Evolutionary conservation across 2,113 vertebrate species (phyloP).

Genomic region (Nothocercus nigrocapillus): DNA sequence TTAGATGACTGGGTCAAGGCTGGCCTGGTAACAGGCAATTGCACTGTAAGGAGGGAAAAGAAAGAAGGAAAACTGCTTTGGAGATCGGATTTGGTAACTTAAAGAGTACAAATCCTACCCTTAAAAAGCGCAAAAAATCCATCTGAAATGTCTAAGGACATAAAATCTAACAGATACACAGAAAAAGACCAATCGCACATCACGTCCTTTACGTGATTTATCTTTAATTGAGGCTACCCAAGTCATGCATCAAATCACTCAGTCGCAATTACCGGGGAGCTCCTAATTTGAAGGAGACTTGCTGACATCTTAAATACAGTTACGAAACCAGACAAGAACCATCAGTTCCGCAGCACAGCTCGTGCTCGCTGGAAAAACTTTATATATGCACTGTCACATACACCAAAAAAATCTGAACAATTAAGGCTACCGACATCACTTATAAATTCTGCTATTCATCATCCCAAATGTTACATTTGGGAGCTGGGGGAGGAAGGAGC

Average conservation of each 20-base stretch:
- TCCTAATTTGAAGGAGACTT: not conserved
- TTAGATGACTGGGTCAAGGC: not conserved
- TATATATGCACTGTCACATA: not conserved
- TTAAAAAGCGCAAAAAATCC: not conserved
- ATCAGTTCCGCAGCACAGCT: constrained; percentile 22
- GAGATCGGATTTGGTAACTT: not conserved
- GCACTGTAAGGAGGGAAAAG: not conserved
- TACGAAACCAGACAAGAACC: constrained; percentile 39
- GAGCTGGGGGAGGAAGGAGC: constrained; percentile 45
- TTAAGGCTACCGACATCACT: constrained; percentile 27
- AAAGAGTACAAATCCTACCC: not conserved
- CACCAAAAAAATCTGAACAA: constrained; percentile 3
- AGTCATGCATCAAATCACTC: not conserved
- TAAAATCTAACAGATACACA: not conserved
- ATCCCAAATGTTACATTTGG: constrained; percentile 57
- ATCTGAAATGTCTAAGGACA: not conserved
- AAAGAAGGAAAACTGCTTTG: not conserved
- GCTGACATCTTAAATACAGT: constrained; percentile 25
- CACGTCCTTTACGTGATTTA: not conserved
- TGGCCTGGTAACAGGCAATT: not conserved
- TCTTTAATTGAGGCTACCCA: not conserved
- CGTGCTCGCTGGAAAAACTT: not conserved
- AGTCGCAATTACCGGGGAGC: constrained; percentile 15
- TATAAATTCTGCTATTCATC: constrained; percentile 30
- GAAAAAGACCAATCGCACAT: not conserved